Evolutionary conservation across 2,113 vertebrate species (phyloP), one percentile per base, ranked within the genome.

Genomic region (Argyrosomus japonicus): DNA sequence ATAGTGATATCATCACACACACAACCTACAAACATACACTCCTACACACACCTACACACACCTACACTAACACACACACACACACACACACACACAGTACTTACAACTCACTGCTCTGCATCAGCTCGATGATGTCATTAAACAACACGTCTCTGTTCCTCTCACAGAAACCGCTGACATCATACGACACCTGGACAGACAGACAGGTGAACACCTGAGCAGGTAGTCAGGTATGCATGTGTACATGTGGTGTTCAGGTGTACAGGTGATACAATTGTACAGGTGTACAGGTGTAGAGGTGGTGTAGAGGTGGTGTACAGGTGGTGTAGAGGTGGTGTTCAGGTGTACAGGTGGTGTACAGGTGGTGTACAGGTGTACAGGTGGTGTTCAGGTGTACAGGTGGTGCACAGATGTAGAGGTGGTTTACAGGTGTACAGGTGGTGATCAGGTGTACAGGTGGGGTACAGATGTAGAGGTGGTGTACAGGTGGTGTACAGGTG

Each of bases 91-190:
- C 53, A 4, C 12, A 27, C 6, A 7, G 7, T 43, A 93, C 96
- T 96, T 77, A 97, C 96, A 95, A 95, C 85, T 96, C 95, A 54
- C 96, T 96, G 95, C 95, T 94, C 90, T 97, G 96, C 96, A 97
- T 96, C 87, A 97, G 90, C 90, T 96, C 96, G 8, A 97, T 96
- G 77, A 97, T 96, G 90, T 97, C 96, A 11, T 84, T 94, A 29
- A 96, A 97, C 45, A 97, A 85, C 1, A 97, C 96, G 17, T 97
- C 96, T 40, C 96, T 91, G 89, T 97, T 97, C 70, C 96, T 88
- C 86, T 97, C 96, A 84, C 96, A 97, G 86, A 97, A 96, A 2
- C 96, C 96, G 4, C 78, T 90, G 61, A 93, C 95, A 14, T 96
- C 95, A 43, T 97, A 97, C 0, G 96, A 96, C 19, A 97, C 96